Base-by-base conservation (phyloP, 2,797 vertebrate species). In the Denticeps clupeoides region DNA sequence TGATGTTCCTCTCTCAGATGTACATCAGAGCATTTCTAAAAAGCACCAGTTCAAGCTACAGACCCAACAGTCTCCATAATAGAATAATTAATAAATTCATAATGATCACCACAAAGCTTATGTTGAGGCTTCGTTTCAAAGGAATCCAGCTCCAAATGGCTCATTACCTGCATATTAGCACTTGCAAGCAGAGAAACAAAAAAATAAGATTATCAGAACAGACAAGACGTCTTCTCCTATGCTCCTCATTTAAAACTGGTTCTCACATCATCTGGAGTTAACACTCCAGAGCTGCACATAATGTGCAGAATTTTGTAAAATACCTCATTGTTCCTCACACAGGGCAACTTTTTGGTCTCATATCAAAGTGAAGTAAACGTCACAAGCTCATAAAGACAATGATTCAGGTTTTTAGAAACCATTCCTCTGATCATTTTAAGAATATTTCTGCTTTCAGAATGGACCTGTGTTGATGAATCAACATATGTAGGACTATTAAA, bases 1-100 rank as follows among this genome's bases (percentile, higher is more conserved):
- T 84, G 74, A 82, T 82, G 78, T 69, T 74, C 53, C 58, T 28
- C 66, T 70, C 71, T 81, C 60, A 77, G 74, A 82, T 80, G 55
- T 40, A 45, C 53, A 53, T 47, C 40, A 58, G 48, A 62, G 41
- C 74, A 51, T 64, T 67, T 59, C 61, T 70, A 50, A 53, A 19
- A 35, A 16, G 55, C 45, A 32, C 41, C 41, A 49, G 47, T 46
- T 71, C 46, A 28, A 52, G 45, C 25, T 64, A 49, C 67, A 43
- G 59, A 52, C 61, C 29, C 50, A 71, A 65, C 64, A 64, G 63
- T 77, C 74, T 69, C 61, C 70, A 68, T 80, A 79, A 82, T 76
- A 80, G 73, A 80, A 78, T 78, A 74, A 82, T 82, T 80, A 80
- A 82, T 80, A 78, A 71, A 73, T 71, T 65, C 63, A 69, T 77